Percentiles rank a stretch among this genome's conserved stretches.
phyloP scores from a whole-genome alignment of 2,113 vertebrate species.

The Pteronura brasiliensis region DNA sequence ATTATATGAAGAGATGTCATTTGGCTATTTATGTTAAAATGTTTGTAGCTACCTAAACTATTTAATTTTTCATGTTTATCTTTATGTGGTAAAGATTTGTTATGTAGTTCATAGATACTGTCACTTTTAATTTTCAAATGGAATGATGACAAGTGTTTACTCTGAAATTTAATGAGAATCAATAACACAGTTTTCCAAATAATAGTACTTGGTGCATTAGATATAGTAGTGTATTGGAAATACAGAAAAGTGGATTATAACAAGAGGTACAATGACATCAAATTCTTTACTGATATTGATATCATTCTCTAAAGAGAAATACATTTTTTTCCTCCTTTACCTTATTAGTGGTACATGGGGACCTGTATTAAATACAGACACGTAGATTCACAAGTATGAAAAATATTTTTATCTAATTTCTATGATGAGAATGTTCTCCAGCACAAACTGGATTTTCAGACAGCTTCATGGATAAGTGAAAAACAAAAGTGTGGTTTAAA shows the following conservation, averaged over 20 bases:
- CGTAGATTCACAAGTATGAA: not conserved
- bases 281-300: slow-evolving; percentile 20
- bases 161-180: not conserved
- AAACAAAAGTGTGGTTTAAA: not conserved
- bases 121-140: no score
- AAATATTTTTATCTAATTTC: slow-evolving; percentile 3
- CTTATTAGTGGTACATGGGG: not conserved
- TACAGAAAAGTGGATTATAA: not conserved
- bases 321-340: not conserved
- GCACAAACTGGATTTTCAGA: not conserved
- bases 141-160: not conserved
- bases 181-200: not conserved
- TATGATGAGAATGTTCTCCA: not conserved
- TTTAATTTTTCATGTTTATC: no score
- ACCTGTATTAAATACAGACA: not conserved
- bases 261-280: not conserved
- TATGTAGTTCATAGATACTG: no score
- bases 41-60: no score
- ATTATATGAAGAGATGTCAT: no score
- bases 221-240: not conserved
- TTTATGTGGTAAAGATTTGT: no score
- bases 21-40: no score
- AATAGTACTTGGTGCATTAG: not conserved
- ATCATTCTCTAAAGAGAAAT: not conserved
- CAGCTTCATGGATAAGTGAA: not conserved